phyloP scores from a whole-genome alignment of 2,113 vertebrate genomes.

The Sturnira hondurensis region DNA sequence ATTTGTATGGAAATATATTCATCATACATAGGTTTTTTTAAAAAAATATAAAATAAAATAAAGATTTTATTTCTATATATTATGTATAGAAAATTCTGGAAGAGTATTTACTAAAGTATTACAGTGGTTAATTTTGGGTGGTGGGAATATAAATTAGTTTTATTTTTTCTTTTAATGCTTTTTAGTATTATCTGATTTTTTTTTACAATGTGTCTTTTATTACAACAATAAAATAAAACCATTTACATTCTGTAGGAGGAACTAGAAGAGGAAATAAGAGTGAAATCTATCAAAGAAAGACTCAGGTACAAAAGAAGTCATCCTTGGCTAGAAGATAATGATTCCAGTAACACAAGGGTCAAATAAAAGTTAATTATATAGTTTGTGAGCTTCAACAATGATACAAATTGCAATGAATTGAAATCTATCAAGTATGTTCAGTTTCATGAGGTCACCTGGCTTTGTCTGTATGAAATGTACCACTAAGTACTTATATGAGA shows the following conservation, averaged over 20 bases:
- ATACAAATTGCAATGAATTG: not conserved
- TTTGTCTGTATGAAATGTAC: not conserved
- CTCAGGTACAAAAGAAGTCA: not conserved
- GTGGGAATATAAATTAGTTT: not conserved
- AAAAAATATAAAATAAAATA: not conserved
- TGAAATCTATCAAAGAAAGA: not conserved
- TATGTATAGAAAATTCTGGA: slow-evolving; percentile 1
- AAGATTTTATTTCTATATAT: not conserved
- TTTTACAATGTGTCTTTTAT: not conserved
- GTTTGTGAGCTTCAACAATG: not conserved
- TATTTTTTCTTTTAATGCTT: not conserved
- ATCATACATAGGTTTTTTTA: not conserved
- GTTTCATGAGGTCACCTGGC: not conserved
- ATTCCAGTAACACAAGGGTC: not conserved
- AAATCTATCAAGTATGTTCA: not conserved
- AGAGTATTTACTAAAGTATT: not conserved
- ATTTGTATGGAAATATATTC: not conserved
- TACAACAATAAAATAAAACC: not conserved
- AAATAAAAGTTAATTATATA: not conserved
- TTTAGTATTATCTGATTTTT: not conserved
- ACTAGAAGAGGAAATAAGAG: not conserved
- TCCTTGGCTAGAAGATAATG: not conserved
- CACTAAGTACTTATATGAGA: not conserved
- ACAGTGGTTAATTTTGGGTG: not conserved
- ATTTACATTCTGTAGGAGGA: not conserved